phyloP scores from a whole-genome alignment of 1,140 invertebrate species.

The Zeugodacus cucurbitae region DNA sequence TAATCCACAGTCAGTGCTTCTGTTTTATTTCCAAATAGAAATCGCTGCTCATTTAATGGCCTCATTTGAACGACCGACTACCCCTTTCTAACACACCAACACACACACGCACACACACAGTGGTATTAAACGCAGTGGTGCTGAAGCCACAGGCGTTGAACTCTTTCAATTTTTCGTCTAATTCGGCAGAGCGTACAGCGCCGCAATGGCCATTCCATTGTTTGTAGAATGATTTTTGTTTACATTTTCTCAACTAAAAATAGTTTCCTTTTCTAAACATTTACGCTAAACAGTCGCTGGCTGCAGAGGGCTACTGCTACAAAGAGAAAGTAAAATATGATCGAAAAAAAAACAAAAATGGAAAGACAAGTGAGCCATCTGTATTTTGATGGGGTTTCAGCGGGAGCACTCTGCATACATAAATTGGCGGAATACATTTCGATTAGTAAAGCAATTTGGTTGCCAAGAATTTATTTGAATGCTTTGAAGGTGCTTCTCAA shows the following conservation, averaged over 20 bases:
- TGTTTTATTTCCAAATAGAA: slow-evolving; percentile 7
- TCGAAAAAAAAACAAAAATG: background rate
- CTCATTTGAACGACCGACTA: background rate
- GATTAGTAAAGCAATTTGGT: too few relatives aligned
- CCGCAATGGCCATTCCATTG: slow-evolving; percentile 12
- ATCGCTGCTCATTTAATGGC: background rate
- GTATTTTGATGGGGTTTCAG: background rate
- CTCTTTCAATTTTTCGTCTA: slow-evolving; percentile 21
- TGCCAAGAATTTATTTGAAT: too few relatives aligned
- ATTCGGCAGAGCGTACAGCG: background rate
- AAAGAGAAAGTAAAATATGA: background rate
- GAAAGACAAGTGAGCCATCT: background rate
- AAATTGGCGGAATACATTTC: background rate
- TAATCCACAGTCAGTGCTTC: background rate
- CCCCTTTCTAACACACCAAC: background rate
- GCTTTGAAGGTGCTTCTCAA: too few relatives aligned
- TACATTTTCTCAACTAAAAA: slow-evolving; percentile 36
- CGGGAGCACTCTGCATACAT: background rate
- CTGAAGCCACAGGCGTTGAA: slow-evolving; percentile 21
- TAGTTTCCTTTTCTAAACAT: slow-evolving; percentile 33
- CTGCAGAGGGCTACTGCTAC: background rate
- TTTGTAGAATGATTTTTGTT: slow-evolving; percentile 11
- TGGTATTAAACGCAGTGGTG: background rate
- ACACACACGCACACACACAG: background rate
- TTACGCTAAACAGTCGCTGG: background rate